A percentile compares a stretch with the other conserved stretches of the same genome.
Conservation (phyloP, 2,113 vertebrate genomes). For the Gnathonemus echidnorhynchus region DNA sequence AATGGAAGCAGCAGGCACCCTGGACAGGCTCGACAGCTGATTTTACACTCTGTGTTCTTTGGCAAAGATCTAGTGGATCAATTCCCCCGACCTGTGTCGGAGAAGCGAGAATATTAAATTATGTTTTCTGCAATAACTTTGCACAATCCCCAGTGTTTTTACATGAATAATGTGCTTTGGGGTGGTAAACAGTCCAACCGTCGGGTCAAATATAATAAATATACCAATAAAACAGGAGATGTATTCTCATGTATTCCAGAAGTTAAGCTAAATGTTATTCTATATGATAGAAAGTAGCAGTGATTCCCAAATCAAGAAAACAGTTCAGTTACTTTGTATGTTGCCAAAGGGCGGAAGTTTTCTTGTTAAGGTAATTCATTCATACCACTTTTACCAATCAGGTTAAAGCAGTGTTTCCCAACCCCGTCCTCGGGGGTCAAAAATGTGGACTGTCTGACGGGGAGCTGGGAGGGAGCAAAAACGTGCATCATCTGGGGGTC, state of each 20-base stretch:
- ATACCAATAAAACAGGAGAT: conserved; percentile 12
- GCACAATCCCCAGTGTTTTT: not conserved
- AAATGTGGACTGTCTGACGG: not conserved
- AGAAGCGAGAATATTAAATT: conserved; percentile 15
- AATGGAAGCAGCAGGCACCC: not conserved
- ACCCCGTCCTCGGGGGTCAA: not conserved
- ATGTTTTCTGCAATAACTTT: conserved; percentile 4
- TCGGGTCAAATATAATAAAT: conserved; percentile 10
- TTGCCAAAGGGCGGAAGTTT: not conserved
- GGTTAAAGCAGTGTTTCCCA: not conserved
- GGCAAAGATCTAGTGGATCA: conserved; percentile 2
- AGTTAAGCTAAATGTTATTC: not conserved
- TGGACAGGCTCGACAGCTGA: not conserved
- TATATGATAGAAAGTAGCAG: not conserved
- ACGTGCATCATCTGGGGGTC: not conserved
- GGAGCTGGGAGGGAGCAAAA: not conserved
- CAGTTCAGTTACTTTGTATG: not conserved
- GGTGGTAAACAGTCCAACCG: not conserved
- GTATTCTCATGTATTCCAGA: conserved; percentile 3
- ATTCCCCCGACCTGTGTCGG: not conserved
- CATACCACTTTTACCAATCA: not conserved
- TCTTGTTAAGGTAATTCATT: not conserved
- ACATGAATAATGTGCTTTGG: not conserved
- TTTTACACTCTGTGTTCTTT: conserved; percentile 7
- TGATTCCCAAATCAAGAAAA: not conserved